Conservation (phyloP, 1,140 invertebrate species). For the Apocrypta bakeri region DNA sequence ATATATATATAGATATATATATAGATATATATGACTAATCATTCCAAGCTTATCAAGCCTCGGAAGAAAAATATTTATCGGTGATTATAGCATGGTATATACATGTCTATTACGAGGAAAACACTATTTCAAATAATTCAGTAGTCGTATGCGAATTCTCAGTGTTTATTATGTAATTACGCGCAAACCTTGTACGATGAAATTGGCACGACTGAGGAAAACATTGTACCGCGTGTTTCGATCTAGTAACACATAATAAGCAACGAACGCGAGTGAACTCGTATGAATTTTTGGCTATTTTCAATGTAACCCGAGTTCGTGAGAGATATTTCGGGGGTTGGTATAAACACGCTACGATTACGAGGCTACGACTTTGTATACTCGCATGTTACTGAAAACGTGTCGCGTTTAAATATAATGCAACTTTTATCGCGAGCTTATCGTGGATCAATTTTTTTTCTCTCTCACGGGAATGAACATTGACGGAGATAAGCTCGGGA, state of each 20-base stretch:
- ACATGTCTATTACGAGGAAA: background rate
- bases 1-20: too few relatives aligned
- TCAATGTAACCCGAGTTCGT: too few relatives aligned
- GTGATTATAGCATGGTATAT: background rate
- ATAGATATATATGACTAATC: too few relatives aligned
- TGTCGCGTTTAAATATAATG: background rate
- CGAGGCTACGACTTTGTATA: background rate
- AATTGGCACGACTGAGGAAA: background rate
- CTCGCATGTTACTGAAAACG: background rate
- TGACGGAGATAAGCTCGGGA: background rate
- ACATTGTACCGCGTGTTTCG: background rate
- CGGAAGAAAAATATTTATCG: background rate
- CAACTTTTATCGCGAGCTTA: background rate
- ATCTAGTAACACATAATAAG: background rate
- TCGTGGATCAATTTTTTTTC: background rate
- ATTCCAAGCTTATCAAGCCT: background rate
- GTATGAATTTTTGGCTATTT: background rate
- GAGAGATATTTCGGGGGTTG: too few relatives aligned
- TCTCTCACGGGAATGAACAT: background rate
- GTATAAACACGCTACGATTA: too few relatives aligned
- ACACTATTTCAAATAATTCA: background rate
- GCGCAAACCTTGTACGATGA: background rate
- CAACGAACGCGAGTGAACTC: background rate
- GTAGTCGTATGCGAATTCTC: background rate
- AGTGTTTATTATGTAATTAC: background rate